Evolutionary conservation across 2,797 vertebrate species (phyloP).

Genomic region (Coranthus polyacanthus): DNA sequence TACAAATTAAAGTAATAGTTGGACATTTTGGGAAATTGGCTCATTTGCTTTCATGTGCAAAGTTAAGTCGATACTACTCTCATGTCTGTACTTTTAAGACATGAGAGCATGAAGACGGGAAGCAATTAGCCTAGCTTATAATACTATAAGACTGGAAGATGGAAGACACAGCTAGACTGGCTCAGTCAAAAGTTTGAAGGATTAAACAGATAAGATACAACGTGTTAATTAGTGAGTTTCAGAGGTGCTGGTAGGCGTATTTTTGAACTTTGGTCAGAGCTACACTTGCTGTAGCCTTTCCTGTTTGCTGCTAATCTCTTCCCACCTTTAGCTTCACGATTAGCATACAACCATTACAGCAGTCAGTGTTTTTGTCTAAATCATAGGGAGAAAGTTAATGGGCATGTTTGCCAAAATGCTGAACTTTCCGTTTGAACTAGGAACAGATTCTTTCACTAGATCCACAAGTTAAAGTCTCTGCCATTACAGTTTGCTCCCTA

Average conservation of each 20-base stretch:
- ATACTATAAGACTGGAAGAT: too few species aligned
- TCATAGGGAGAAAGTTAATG: neutral
- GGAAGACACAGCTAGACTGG: neutral
- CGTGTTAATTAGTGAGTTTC: constrained; percentile 11
- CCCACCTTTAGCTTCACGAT: constrained; percentile 7
- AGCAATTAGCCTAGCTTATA: neutral
- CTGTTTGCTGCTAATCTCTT: constrained; percentile 7
- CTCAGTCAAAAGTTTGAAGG: constrained; percentile 9
- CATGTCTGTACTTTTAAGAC: neutral
- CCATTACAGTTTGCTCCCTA: constrained; percentile 1
- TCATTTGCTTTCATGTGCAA: neutral
- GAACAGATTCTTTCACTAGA: constrained; percentile 4
- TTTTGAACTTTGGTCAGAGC: constrained; percentile 13
- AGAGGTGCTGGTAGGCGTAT: constrained; percentile 11
- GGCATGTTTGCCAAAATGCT: constrained; percentile 1
- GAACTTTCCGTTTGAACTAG: constrained; percentile 14
- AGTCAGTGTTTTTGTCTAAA: neutral
- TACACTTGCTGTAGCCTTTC: constrained; percentile 4
- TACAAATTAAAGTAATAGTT: neutral
- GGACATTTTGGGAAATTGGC: neutral
- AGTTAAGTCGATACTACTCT: neutral
- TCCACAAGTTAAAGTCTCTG: constrained; percentile 7
- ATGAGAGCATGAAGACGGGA: neutral
- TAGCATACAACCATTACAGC: neutral
- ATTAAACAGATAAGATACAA: neutral